Percentiles rank a stretch among this genome's conserved stretches.
phyloP scores from a whole-genome alignment of 1,140 invertebrate species.

The Rhynchophorus ferrugineus region DNA sequence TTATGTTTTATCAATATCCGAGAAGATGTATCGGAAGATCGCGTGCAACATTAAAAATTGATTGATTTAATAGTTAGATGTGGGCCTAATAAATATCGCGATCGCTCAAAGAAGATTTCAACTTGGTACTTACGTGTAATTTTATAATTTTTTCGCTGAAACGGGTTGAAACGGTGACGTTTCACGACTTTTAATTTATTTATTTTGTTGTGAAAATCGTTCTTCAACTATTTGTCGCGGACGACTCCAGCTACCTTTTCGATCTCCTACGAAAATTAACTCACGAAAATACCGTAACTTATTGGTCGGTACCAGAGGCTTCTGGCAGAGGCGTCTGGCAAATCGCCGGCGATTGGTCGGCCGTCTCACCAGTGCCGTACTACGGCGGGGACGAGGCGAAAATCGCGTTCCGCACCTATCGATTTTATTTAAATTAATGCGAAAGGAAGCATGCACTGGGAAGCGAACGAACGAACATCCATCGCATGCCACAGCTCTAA shows the following conservation, averaged over 20 bases:
- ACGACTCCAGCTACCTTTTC: slow-evolving; percentile 22
- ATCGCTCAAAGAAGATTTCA: neutral
- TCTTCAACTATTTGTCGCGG: slow-evolving; percentile 33
- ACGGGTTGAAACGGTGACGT: slow-evolving; percentile 28
- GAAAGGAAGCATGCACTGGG: slow-evolving; percentile 1
- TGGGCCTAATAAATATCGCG: neutral
- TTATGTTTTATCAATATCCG: slow-evolving; percentile 38
- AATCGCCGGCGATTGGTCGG: slow-evolving; percentile 23
- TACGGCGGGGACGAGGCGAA: neutral
- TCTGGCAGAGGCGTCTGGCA: slow-evolving; percentile 40
- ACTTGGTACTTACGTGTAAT: slow-evolving; percentile 37
- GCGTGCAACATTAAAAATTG: slow-evolving; percentile 22
- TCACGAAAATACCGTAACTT: slow-evolving; percentile 27
- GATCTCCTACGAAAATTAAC: slow-evolving; percentile 22
- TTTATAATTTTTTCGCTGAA: slow-evolving; percentile 27
- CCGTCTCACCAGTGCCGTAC: slow-evolving; percentile 14
- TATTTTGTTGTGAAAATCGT: slow-evolving; percentile 34
- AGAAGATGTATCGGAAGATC: slow-evolving; percentile 17
- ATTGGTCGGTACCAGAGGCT: slow-evolving; percentile 34
- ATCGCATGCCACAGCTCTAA: neutral
- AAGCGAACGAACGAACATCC: neutral
- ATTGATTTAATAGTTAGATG: slow-evolving; percentile 3
- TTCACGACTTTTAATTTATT: slow-evolving; percentile 29
- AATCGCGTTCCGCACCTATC: slow-evolving; percentile 1
- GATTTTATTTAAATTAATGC: slow-evolving; percentile 14